These are phyloP conservation scores for Acronicta alni DNA, from an alignment of 2,888 invertebrate species.

Conservation along the genomic window DNA sequence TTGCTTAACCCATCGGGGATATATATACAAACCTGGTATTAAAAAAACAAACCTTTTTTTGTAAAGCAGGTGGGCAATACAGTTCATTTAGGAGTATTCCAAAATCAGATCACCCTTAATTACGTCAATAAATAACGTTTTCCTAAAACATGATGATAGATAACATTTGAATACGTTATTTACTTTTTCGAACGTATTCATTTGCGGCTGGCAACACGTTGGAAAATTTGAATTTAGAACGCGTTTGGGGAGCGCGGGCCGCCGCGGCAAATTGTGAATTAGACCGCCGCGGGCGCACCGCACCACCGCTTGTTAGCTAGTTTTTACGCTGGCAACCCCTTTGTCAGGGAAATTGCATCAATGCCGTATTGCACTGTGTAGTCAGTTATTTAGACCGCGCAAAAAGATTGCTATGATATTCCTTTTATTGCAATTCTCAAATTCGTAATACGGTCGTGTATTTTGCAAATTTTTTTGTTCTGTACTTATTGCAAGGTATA, in stretches of 20 bases:
- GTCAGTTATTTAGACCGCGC: conserved; percentile 69
- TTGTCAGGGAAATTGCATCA: conserved; percentile 83
- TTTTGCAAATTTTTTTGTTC: conserved; percentile 11
- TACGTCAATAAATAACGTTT: conserved; percentile 41
- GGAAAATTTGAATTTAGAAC: conserved; percentile 84
- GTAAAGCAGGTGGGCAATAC: not conserved
- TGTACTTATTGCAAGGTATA: not conserved
- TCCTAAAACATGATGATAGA: conserved; percentile 44
- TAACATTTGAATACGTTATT: conserved; percentile 54
- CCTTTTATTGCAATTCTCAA: conserved; percentile 49
- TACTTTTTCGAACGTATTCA: conserved; percentile 78
- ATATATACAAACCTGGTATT: too few relatives aligned
- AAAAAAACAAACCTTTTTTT: too few relatives aligned
- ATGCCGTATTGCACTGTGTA: conserved; percentile 66
- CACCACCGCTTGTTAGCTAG: conserved; percentile 84
- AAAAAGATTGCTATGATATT: conserved; percentile 64
- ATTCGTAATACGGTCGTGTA: conserved; percentile 32
- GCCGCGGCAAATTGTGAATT: conserved; percentile 83
- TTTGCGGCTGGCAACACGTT: conserved; percentile 72
- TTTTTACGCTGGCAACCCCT: conserved; percentile 84
- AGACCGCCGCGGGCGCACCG: conserved; percentile 79
- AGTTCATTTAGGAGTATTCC: not conserved
- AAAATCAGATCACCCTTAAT: conserved; percentile 23
- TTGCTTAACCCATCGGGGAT: too few relatives aligned
- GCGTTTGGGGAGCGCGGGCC: conserved; percentile 76